Evolutionary conservation across 35 echinoderm and acorn worm genomes (phyloP).

Genomic region (Ptychodera flava): DNA sequence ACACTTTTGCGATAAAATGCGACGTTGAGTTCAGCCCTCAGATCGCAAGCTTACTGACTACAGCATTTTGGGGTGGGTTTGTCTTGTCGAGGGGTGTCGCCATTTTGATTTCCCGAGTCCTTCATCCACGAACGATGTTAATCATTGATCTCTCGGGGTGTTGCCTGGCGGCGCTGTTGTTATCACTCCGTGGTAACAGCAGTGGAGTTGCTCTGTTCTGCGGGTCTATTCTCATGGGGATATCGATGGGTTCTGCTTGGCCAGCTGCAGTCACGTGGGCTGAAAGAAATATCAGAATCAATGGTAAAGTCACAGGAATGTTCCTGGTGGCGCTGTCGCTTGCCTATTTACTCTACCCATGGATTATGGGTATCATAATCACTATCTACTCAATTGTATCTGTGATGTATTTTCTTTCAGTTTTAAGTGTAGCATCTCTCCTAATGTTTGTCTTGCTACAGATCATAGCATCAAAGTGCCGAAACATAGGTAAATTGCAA

Average conservation of each 20-base stretch:
- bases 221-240: constrained; percentile 41
- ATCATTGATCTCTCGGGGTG: constrained; percentile 47
- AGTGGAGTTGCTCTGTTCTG: constrained; percentile 36
- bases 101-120: constrained; percentile 53
- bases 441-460: not conserved
- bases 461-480: not conserved
- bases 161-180: constrained; percentile 8
- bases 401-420: not conserved
- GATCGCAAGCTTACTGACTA: constrained; percentile 34
- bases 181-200: constrained; percentile 29
- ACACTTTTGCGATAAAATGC: constrained; percentile 37
- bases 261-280: constrained; percentile 81
- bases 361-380: constrained; percentile 23
- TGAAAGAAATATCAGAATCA: constrained; percentile 54
- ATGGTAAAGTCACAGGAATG: constrained; percentile 55
- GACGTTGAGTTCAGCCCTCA: not conserved
- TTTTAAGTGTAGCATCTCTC: not conserved
- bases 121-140: constrained; percentile 62
- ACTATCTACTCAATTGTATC: not conserved
- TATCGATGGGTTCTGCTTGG: constrained; percentile 80
- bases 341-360: constrained; percentile 69
- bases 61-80: constrained; percentile 79
- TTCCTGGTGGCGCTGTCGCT: constrained; percentile 59
- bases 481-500: not conserved
- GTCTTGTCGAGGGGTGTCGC: constrained; percentile 57